Base-by-base conservation (phyloP, 2,888 invertebrate species). In the Zygaena filipendulae region DNA sequence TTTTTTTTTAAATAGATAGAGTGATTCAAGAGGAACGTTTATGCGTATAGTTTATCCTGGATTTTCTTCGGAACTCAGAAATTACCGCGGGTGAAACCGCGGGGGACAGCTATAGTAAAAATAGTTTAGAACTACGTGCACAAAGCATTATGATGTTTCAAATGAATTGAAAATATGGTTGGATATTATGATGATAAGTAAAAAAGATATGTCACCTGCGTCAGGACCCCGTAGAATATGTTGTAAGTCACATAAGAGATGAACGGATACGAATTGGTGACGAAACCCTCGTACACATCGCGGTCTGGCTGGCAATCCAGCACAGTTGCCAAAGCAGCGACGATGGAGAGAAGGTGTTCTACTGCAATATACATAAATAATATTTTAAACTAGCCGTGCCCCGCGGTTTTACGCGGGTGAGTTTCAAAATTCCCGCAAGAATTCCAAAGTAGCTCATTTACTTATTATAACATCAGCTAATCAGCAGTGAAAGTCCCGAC, bases 341-440 rank as follows among this genome's bases (percentile, higher is more conserved):
- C 7, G 21, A 54, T 49, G 0, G 63, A 45, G 1, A 70, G 36
- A 0, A 44, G 11, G 24, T 69, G 61, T 37, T 69, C 68, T 31
- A 63, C 68, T 69, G 47, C 19, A 61, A 58, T 28, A 24, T 12
- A 24, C 21, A 30, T 2, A 13, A 18, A 11, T 8, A 9, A 13
- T 11, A 9, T 13, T 25, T 9, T 8, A 25, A 9, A 19, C n/a
- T 19, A 25, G 11, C n/a, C n/a, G n/a, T n/a, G 11, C 7, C n/a
- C n/a, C n/a, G n/a, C n/a, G n/a, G n/a, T n/a, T n/a, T n/a, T n/a
- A n/a, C n/a, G n/a, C n/a, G n/a, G n/a, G n/a, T n/a, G n/a, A n/a
- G n/a, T n/a, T n/a, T n/a, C n/a, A n/a, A n/a, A n/a, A n/a, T n/a
- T n/a, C n/a, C n/a, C n/a, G n/a, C n/a, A n/a, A n/a, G n/a, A n/a